These are phyloP conservation scores for Acropternis orthonyx DNA, from an alignment of 2,797 vertebrate species.

Conservation along the genomic window DNA sequence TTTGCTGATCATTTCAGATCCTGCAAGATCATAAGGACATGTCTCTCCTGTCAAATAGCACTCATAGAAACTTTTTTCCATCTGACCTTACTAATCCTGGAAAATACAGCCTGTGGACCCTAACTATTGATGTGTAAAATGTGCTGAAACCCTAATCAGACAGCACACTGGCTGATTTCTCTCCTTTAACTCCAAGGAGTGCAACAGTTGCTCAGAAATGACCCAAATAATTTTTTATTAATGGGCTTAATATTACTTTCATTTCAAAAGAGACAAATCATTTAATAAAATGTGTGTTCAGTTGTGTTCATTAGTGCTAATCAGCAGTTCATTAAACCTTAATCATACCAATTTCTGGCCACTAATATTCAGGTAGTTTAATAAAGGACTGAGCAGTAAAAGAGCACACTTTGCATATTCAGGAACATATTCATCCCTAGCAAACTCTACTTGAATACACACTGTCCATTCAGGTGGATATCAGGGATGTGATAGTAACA, in stretches of 20 bases:
- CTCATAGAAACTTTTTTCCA: not conserved
- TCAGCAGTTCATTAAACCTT: constrained; percentile 67
- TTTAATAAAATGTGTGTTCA: constrained; percentile 66
- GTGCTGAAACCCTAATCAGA: not conserved
- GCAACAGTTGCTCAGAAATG: constrained; percentile 61
- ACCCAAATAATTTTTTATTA: constrained; percentile 73
- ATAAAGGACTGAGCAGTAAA: constrained; percentile 47
- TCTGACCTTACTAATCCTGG: not conserved
- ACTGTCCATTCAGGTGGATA: not conserved
- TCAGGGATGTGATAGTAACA: not conserved
- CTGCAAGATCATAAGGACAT: not conserved
- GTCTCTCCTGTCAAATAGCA: not conserved
- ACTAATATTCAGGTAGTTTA: constrained; percentile 65
- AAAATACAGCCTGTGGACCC: not conserved
- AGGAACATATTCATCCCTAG: constrained; percentile 13
- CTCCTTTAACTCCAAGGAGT: constrained; percentile 28
- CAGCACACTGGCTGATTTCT: not conserved
- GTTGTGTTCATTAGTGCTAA: constrained; percentile 71
- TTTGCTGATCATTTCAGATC: not conserved
- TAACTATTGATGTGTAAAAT: not conserved
- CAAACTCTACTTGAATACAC: not conserved
- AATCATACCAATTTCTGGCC: constrained; percentile 54
- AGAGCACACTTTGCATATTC: constrained; percentile 20
- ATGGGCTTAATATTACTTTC: constrained; percentile 62
- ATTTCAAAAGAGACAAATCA: constrained; percentile 72